Conservation (phyloP, 2,113 vertebrate species). For the Oxyruncus cristatus region DNA sequence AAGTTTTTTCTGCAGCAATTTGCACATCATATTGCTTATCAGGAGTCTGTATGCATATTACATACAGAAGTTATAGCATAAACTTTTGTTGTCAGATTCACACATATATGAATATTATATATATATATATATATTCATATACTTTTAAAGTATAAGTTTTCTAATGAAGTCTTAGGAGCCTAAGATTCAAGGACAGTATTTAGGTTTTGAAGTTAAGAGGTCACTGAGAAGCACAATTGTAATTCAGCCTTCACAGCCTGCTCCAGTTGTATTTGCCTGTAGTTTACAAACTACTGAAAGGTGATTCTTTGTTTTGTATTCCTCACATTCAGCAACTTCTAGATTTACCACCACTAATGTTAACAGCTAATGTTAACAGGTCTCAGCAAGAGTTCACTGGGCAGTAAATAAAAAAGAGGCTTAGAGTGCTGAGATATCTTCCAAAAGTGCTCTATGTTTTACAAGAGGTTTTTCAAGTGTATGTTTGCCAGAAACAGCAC, state of each 20-base stretch:
- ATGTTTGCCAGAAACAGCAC: neutral
- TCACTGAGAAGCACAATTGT: neutral
- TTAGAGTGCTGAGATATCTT: neutral
- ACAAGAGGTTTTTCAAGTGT: neutral
- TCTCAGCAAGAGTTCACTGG: neutral
- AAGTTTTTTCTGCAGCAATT: neutral
- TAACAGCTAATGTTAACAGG: neutral
- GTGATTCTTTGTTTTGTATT: neutral
- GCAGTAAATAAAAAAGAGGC: neutral
- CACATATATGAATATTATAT: no score
- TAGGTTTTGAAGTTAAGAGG: neutral
- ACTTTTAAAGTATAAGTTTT: neutral
- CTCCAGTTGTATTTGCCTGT: neutral
- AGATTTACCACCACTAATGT: neutral
- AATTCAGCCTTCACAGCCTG: neutral
- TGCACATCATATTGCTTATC: neutral
- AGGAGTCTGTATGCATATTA: neutral
- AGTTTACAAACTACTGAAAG: neutral
- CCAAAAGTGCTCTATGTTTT: neutral
- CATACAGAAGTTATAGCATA: neutral
- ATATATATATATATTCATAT: neutral
- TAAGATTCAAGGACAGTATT: neutral
- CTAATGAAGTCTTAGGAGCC: neutral
- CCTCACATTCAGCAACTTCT: neutral
- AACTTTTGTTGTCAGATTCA: neutral